phyloP scores from a whole-genome alignment of 2,113 vertebrate species.

The Campylomormyrus numenius region DNA sequence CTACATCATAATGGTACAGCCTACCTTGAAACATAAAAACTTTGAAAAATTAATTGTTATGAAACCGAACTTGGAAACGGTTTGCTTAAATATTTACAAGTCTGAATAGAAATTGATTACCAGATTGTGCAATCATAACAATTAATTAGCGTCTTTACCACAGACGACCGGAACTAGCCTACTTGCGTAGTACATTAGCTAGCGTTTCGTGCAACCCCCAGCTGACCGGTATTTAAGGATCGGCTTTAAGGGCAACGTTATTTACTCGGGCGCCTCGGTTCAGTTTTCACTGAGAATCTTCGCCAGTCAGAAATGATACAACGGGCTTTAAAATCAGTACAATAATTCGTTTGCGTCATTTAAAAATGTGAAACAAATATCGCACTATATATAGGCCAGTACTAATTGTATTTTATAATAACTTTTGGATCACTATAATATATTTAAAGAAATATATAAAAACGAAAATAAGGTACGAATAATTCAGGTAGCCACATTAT shows the following conservation, averaged over 20 bases:
- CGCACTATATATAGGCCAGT: neutral
- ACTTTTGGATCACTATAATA: neutral
- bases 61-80: neutral
- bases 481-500: neutral
- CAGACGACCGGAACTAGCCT: neutral
- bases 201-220: neutral
- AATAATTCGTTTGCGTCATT: neutral
- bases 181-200: neutral
- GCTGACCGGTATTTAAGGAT: neutral
- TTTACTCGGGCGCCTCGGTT: neutral
- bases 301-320: neutral
- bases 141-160: neutral
- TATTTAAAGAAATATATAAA: neutral
- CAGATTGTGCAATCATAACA: neutral
- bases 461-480: neutral
- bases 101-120: neutral
- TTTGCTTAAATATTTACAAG: neutral
- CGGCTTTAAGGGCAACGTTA: neutral
- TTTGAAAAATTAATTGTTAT: neutral
- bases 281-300: neutral
- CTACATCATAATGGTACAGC: neutral
- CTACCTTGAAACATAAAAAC: neutral
- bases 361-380: neutral
- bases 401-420: neutral
- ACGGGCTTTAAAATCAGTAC: neutral